Evolutionary conservation across 2,113 vertebrate species (phyloP).

Genomic region (Cephalopholis sonnerati): DNA sequence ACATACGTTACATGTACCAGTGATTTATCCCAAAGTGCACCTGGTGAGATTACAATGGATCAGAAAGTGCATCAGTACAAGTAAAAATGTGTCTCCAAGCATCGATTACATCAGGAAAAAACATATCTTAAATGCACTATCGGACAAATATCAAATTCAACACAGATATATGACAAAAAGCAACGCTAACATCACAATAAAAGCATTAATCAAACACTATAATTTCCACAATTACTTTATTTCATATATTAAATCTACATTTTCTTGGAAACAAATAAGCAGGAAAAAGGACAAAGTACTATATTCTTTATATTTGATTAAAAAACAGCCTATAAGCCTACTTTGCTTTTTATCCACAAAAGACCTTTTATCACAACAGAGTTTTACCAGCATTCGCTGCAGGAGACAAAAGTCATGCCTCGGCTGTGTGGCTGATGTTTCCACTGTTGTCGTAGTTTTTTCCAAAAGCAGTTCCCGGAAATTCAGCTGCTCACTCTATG

Average conservation of each 20-base stretch:
- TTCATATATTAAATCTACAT: constrained; percentile 59
- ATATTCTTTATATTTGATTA: constrained; percentile 10
- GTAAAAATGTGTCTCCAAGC: constrained; percentile 35
- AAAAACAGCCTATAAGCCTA: constrained; percentile 10
- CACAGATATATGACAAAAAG: not conserved
- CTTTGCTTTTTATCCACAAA: constrained; percentile 3
- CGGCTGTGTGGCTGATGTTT: not conserved
- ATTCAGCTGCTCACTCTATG: constrained; percentile 67
- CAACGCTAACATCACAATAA: constrained; percentile 34
- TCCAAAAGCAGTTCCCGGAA: not conserved
- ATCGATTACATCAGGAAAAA: constrained; percentile 25
- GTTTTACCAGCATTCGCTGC: not conserved
- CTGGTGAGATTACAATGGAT: constrained; percentile 44
- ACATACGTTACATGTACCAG: not conserved
- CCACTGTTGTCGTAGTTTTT: not conserved
- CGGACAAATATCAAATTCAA: not conserved
- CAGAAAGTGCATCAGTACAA: constrained; percentile 58
- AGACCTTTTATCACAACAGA: not conserved
- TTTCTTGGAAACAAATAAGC: constrained; percentile 33
- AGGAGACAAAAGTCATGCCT: not conserved
- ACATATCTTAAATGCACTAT: constrained; percentile 19
- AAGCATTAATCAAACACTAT: constrained; percentile 18
- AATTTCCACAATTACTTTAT: constrained; percentile 43
- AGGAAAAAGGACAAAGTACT: not conserved
- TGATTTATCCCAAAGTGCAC: constrained; percentile 52